These are phyloP conservation scores for Thamnophis elegans DNA, from an alignment of 2,797 vertebrate species.

Conservation along the genomic window DNA sequence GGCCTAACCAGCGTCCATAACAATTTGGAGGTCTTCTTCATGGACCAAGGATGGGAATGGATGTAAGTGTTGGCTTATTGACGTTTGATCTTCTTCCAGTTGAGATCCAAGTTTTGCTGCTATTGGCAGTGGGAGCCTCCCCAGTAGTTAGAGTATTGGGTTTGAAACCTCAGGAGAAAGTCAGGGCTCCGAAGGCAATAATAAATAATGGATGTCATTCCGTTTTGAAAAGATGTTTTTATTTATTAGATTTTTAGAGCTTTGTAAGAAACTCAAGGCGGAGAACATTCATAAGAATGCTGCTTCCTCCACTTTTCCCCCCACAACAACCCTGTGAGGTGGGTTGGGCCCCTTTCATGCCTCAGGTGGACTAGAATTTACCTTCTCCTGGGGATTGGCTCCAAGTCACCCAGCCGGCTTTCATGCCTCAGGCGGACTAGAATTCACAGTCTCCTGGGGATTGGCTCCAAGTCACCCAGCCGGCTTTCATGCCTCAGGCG, in stretches of 20 bases:
- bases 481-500: background rate
- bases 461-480: no score
- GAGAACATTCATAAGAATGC: background rate
- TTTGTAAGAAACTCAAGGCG: background rate
- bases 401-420: no score
- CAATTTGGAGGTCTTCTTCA: conserved; percentile 83
- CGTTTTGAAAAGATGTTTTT: background rate
- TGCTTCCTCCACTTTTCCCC: background rate
- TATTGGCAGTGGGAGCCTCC: background rate
- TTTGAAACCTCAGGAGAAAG: background rate
- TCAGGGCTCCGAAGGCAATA: background rate
- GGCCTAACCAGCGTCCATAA: conserved; percentile 74
- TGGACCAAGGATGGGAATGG: conserved; percentile 86
- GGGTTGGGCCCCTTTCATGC: no score
- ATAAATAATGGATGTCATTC: background rate
- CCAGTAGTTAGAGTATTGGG: background rate
- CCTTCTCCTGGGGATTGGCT: no score
- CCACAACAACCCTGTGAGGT: background rate
- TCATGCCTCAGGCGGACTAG: no score
- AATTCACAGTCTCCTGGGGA: no score
- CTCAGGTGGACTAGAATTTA: no score
- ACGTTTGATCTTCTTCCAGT: background rate
- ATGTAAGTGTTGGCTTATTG: conserved; percentile 77
- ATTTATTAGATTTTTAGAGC: background rate
- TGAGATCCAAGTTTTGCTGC: background rate